Evolutionary conservation across 2,113 vertebrate genomes (phyloP).

Genomic region (Baryphthengus martii): DNA sequence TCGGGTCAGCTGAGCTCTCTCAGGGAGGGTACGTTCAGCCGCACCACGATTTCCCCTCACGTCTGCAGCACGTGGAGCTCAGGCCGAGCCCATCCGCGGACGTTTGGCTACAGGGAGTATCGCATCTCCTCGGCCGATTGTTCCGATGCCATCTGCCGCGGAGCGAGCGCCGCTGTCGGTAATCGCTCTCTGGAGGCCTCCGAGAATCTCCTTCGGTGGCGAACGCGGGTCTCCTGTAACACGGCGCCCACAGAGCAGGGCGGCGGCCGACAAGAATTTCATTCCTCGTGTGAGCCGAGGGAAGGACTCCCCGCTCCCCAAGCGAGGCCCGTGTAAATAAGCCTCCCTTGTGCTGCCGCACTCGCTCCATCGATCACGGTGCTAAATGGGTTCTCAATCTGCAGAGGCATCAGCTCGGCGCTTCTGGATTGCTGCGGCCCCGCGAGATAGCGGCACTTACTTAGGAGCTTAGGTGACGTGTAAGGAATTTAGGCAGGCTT

Average conservation of each 20-base stretch:
- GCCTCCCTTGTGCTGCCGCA: constrained; percentile 13
- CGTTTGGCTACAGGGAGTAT: neutral
- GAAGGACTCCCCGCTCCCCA: neutral
- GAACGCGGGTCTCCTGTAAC: neutral
- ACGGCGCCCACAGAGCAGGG: neutral
- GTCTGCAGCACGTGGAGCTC: neutral
- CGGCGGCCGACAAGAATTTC: neutral
- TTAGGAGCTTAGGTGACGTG: constrained; percentile 20
- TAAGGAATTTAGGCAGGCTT: constrained; percentile 42
- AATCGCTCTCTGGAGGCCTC: neutral
- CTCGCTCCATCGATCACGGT: constrained; percentile 17
- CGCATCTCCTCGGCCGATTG: neutral
- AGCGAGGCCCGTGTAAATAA: neutral
- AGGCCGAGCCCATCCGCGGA: neutral
- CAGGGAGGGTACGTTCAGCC: neutral
- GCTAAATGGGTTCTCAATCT: constrained; percentile 50
- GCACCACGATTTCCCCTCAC: neutral
- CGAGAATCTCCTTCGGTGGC: neutral
- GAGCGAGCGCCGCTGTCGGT: neutral
- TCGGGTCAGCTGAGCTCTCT: neutral
- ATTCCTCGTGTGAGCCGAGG: neutral
- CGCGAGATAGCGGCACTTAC: constrained; percentile 8
- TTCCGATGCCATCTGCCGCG: neutral
- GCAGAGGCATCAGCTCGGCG: constrained; percentile 32
- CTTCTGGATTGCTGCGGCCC: constrained; percentile 34